Conservation (phyloP, 2,797 vertebrate species). For the Betta splendens region DNA sequence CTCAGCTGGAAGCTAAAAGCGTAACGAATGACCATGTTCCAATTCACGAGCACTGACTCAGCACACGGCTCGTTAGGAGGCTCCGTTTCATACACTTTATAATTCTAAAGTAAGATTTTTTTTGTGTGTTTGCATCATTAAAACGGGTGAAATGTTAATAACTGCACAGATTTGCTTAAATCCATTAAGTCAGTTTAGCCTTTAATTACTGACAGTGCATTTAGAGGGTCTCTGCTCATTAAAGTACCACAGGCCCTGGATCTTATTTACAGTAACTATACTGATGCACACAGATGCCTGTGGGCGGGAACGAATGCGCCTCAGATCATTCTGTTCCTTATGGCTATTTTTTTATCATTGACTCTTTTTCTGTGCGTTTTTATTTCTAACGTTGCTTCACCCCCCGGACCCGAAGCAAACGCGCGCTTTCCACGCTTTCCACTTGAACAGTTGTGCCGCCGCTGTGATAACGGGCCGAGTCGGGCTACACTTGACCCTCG, state of each 20-base stretch:
- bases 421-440: conserved; percentile 42
- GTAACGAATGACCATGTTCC: conserved; percentile 10
- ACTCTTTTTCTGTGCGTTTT: too few relatives aligned
- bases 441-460: conserved; percentile 43
- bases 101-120: not conserved
- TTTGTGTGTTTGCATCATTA: too few relatives aligned
- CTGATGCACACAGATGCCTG: conserved; percentile 3
- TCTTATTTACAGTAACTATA: conserved; percentile 9
- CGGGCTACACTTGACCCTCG: conserved; percentile 67
- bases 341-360: not conserved
- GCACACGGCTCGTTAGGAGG: not conserved
- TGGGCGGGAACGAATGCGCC: not conserved
- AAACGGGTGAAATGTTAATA: too few relatives aligned
- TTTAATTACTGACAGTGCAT: too few relatives aligned
- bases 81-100: not conserved
- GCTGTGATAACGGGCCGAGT: conserved; percentile 61
- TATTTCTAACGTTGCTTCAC: too few relatives aligned
- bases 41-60: conserved; percentile 1
- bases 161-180: too few relatives aligned
- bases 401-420: conserved; percentile 28
- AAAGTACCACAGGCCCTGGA: too few relatives aligned
- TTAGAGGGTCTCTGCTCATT: too few relatives aligned
- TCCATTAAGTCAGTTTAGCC: too few relatives aligned
- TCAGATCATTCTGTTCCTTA: not conserved
- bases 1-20: conserved; percentile 7